Evolutionary conservation across 2,888 invertebrate genomes (phyloP).

Genomic region (Chloroclysta siterata): DNA sequence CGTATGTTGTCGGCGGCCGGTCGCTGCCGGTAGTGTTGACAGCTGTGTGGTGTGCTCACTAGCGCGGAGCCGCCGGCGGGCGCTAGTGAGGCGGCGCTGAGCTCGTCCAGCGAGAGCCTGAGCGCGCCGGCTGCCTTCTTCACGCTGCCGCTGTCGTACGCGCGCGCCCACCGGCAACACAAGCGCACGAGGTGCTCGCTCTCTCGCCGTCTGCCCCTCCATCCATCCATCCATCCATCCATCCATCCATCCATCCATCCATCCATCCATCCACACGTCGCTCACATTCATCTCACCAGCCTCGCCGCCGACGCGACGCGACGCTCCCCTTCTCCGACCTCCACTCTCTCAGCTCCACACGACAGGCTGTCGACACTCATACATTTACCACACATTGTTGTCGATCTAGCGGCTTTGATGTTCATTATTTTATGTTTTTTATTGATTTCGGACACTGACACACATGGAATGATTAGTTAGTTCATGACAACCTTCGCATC

Average conservation of each 20-base stretch:
- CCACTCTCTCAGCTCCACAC: conserved; percentile 19
- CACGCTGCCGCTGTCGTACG: conserved; percentile 90
- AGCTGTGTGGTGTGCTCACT: conserved; percentile 6
- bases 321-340: neutral
- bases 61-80: conserved; percentile 52
- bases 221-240: too few species aligned
- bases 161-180: conserved; percentile 91
- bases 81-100: conserved; percentile 71
- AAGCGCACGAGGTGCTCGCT: conserved; percentile 90
- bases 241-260: too few species aligned
- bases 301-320: too few species aligned
- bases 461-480: conserved; percentile 30
- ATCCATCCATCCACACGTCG: conserved; percentile 23
- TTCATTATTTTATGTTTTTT: conserved; percentile 37
- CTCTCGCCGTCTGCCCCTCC: neutral
- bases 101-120: conserved; percentile 88
- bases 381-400: conserved; percentile 40
- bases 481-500: conserved; percentile 28
- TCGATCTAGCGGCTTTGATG: conserved; percentile 44
- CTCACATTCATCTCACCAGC: conserved; percentile 52
- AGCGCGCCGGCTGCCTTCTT: conserved; percentile 87
- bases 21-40: conserved; percentile 3
- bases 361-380: conserved; percentile 33
- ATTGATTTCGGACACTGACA: conserved; percentile 14
- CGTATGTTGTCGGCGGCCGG: neutral